Base-by-base conservation (phyloP, 2,797 vertebrate species). In the Esox masquinongy region DNA sequence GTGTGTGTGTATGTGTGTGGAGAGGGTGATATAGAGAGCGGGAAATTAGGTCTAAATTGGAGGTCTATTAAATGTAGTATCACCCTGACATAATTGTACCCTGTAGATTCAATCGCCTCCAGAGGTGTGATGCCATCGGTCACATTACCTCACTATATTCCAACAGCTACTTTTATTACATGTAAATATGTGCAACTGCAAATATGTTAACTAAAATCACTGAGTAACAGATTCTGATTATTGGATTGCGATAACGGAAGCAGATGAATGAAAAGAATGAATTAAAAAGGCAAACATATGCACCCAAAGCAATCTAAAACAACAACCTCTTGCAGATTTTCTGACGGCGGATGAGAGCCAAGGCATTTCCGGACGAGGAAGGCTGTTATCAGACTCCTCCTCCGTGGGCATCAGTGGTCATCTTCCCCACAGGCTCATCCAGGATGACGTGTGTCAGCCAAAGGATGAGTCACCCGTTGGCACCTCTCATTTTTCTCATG, bases 381-480 rank as follows among this genome's bases (percentile, higher is more conserved):
- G 53, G 71, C 70, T 53, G 51, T 74, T 29, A 56, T 82, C 72
- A 80, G 74, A 83, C 1, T 12, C 50, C 24, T 78, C 78, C 72
- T 68, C 69, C 51, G 51, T 67, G 53, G 49, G 61, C 68, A 68
- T 34, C 80, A 72, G 69, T 72, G 72, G 79, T 77, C 68, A 73
- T 56, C 17, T 1, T 61, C 56, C 73, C 70, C 73, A 70, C 67
- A 26, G 31, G 16, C 59, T 56, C 67, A 24, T 81, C 78, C 81
- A 68, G 83, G 77, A 83, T 74, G 78, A 73, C 78, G 29, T 73
- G 68, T 29, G 61, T 39, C 69, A 75, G 79, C 82, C 83, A 79
- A 81, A 76, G 61, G 79, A 70, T 83, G 84, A 87, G 34, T 88
- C 87, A 87, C 68, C 17, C 29, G 68, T 77, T 87, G 85, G 83